Percentiles rank a stretch among this genome's conserved stretches.
These are phyloP conservation scores for Alouatta palliata DNA, from an alignment of 2,113 vertebrate species.

Conservation along the genomic window DNA sequence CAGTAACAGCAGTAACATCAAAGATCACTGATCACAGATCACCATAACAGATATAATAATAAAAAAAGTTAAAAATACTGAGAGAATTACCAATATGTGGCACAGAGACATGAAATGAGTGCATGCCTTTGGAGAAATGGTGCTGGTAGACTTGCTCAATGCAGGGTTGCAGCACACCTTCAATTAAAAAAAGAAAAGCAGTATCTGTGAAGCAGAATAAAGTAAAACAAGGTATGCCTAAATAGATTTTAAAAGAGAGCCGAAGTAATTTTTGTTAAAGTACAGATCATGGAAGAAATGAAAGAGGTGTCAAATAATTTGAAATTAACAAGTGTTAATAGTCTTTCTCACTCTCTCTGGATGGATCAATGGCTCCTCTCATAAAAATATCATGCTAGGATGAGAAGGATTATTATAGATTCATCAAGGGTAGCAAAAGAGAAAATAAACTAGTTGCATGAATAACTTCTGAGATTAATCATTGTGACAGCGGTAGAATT, in stretches of 20 bases:
- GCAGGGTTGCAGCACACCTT: not conserved
- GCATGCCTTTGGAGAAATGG: not conserved
- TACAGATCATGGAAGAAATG: not conserved
- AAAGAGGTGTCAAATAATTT: constrained; percentile 14
- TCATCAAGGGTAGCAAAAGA: not conserved
- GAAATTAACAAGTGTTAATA: not conserved
- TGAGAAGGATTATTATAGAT: not conserved
- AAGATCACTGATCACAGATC: not conserved
- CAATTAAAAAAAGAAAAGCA: not conserved
- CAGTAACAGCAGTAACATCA: not conserved
- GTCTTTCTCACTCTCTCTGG: not conserved
- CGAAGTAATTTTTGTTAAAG: constrained; percentile 24
- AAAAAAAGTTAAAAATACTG: not conserved
- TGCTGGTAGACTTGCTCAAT: not conserved
- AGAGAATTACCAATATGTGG: not conserved
- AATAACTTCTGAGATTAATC: not conserved
- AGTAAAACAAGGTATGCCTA: not conserved
- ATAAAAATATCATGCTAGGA: not conserved
- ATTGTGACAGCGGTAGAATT: not conserved
- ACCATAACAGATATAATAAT: not conserved
- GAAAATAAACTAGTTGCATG: not conserved
- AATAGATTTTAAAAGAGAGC: not conserved
- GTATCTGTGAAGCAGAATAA: not conserved
- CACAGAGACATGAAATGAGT: not conserved
- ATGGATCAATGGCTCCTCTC: not conserved